Base-by-base conservation (phyloP, 37 sponge, comb jelly and placozoan species). In the Chondrosia reniformis region DNA sequence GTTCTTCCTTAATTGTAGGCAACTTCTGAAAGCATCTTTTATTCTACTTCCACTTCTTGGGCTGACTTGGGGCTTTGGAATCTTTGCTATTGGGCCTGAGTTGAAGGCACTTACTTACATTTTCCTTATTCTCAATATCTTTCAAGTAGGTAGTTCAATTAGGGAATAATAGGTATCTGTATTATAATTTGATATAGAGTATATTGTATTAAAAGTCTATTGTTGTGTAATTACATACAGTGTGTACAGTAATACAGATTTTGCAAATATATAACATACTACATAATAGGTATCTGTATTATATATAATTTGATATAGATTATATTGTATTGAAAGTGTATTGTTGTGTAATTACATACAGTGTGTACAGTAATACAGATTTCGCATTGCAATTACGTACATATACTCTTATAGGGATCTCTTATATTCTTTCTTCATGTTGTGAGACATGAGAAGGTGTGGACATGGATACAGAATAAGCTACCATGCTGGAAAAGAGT, bases 381-480 rank as follows among this genome's bases (percentile, higher is more conserved):
- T 19, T 15, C 52, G 10, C 15, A 15, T 49, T 15, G 15, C 15
- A 19, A 49, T 15, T 19, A 49, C 52, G 52, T 49, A 19, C 15
- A 30, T 59, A 19, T 30, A 19, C 61, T 59, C 17, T 30, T 13
- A 5, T 59, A 59, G 61, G 61, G 61, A 19, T 6, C 28, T 19
- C 61, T 59, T 13, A 59, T 59, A 7, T 59, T 59, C 22, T 7
- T 13, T 19, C 61, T 59, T 13, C 61, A 59, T 13, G 61, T 59
- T 59, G 6, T 59, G 61, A 59, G 61, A 59, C 61, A 59, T 13
- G 61, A 59, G 6, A 59, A 59, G 28, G n/a, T 59, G n/a, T 59
- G 61, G 61, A n/a, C n/a, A n/a, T n/a, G n/a, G n/a, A n/a, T n/a
- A n/a, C n/a, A n/a, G n/a, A n/a, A n/a, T n/a, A n/a, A n/a, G n/a